phyloP scores from a whole-genome alignment of 2,797 vertebrate genomes.

The Cossypha dichroa region DNA sequence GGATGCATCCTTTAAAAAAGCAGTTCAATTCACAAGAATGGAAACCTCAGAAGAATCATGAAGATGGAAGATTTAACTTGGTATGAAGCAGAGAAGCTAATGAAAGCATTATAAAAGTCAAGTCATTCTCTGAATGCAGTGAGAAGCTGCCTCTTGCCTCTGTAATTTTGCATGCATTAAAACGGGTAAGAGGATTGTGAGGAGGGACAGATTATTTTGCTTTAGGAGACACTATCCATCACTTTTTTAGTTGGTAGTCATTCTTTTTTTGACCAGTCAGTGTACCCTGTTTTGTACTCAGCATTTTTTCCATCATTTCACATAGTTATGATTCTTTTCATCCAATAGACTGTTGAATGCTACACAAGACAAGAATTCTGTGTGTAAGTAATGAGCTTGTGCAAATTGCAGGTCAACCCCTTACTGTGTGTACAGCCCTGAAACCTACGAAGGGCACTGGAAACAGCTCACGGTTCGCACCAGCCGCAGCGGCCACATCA shows the following conservation, averaged over 20 bases:
- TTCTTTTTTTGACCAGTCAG: not conserved
- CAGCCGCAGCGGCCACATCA: constrained; percentile 85
- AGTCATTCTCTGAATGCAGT: not conserved
- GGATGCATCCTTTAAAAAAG: not conserved
- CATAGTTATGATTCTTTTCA: not conserved
- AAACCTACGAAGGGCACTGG: constrained; percentile 96
- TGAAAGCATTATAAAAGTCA: not conserved
- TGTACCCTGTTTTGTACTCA: not conserved
- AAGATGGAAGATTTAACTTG: not conserved
- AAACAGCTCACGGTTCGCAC: constrained; percentile 95
- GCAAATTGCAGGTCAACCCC: constrained; percentile 83
- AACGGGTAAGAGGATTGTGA: not conserved
- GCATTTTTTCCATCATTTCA: not conserved
- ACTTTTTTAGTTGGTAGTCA: not conserved
- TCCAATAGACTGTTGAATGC: not conserved
- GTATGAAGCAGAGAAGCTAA: not conserved
- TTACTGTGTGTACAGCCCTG: constrained; percentile 91
- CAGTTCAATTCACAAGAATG: not conserved
- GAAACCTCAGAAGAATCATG: not conserved
- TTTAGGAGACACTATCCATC: not conserved
- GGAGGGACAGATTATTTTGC: not conserved
- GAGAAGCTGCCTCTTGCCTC: not conserved
- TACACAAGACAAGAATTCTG: not conserved
- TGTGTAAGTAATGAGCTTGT: not conserved
- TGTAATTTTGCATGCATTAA: not conserved